These are phyloP conservation scores for Pica pica DNA, from an alignment of 2,113 vertebrate species.

Conservation along the genomic window DNA sequence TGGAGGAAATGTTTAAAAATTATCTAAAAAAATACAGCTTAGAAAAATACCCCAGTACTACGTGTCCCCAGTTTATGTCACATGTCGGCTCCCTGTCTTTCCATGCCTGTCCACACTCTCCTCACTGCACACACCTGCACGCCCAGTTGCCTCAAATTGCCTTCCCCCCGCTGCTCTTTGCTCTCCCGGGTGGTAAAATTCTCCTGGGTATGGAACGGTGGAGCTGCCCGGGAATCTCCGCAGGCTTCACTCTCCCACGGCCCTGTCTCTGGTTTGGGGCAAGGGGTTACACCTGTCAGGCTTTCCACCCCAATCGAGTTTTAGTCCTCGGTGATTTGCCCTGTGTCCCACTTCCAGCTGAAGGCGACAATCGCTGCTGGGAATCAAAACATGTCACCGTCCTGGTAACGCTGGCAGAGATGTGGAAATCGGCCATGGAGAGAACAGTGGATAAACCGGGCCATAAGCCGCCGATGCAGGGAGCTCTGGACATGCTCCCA, in stretches of 20 bases:
- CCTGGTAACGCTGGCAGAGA: background rate
- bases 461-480: background rate
- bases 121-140: background rate
- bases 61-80: background rate
- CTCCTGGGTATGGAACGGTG: fast-evolving
- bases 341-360: background rate
- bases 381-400: conserved; percentile 1
- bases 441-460: background rate
- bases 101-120: background rate
- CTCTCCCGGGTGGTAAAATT: fast-evolving
- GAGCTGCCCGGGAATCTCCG: background rate
- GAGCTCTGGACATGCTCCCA: background rate
- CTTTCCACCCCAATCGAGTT: background rate
- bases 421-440: background rate
- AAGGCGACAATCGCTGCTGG: background rate
- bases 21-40: too few species aligned
- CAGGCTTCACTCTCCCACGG: fast-evolving
- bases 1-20: background rate
- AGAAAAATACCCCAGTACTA: background rate
- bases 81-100: background rate
- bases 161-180: background rate
- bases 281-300: background rate
- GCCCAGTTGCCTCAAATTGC: background rate
- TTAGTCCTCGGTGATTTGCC: background rate
- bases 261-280: background rate